Conservation (phyloP, 2,888 invertebrate species). For the Suillia variegata region DNA sequence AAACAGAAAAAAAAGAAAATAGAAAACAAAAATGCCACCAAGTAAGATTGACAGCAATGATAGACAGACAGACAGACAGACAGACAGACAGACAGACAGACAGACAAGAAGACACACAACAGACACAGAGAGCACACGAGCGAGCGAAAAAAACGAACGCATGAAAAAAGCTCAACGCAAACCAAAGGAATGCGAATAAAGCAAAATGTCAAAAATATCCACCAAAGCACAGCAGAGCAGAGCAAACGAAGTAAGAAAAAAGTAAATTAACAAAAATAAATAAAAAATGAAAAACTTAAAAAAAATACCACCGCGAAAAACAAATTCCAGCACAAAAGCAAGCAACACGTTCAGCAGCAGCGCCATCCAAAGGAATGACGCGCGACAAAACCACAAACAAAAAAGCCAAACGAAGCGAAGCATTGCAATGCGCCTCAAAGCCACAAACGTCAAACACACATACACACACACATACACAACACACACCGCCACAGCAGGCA, state of each 20-base stretch:
- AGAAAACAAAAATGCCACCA: constrained; percentile 48
- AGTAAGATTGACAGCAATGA: constrained; percentile 52
- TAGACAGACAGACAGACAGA: constrained; percentile 22
- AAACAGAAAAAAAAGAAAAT: constrained; percentile 20
- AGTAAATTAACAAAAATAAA: constrained; percentile 9
- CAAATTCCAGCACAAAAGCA: constrained; percentile 26
- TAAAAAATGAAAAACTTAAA: constrained; percentile 23
- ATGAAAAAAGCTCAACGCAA: constrained; percentile 27
- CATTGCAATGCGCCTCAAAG: constrained; percentile 30
- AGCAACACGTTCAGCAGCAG: constrained; percentile 40
- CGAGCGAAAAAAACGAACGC: no score
- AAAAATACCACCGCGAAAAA: constrained; percentile 17
- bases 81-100: constrained; percentile 27
- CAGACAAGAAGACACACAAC: constrained; percentile 27
- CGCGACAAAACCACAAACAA: constrained; percentile 30
- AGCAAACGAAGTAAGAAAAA: constrained; percentile 31
- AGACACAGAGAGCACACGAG: no score
- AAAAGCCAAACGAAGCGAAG: no score
- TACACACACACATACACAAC: neutral
- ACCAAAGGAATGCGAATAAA: constrained; percentile 41
- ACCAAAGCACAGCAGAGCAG: no score
- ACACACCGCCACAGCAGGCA: constrained; percentile 9
- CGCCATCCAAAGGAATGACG: constrained; percentile 24
- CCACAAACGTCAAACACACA: constrained; percentile 31
- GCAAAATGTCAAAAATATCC: constrained; percentile 55